A percentile compares a stretch with the other conserved stretches of the same genome.
Evolutionary conservation across 2,888 invertebrate species (phyloP).

Genomic region (Lapara coniferarum): DNA sequence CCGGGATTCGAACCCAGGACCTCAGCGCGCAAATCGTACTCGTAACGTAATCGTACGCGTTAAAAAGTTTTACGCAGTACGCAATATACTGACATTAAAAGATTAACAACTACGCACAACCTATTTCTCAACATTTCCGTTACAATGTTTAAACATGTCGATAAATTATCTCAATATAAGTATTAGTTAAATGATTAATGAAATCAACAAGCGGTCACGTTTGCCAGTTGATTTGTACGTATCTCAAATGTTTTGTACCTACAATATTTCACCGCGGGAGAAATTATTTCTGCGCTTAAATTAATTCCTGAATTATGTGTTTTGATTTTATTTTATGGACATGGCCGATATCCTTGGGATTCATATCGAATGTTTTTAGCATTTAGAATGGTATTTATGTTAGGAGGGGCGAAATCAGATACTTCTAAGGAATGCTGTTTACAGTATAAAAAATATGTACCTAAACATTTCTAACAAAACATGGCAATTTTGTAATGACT

Average conservation of each 20-base stretch:
- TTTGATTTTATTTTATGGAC: conserved; percentile 4
- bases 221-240: conserved; percentile 2
- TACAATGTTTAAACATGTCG: not conserved
- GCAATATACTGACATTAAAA: no score
- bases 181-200: conserved; percentile 13
- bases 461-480: no score
- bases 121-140: not conserved
- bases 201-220: conserved; percentile 13
- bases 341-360: not conserved
- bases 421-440: no score
- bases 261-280: not conserved
- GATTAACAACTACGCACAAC: no score
- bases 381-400: not conserved
- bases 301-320: conserved; percentile 8
- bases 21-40: no score
- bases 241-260: not conserved
- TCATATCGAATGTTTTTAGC: not conserved
- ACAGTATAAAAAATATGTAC: no score
- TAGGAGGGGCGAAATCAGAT: not conserved
- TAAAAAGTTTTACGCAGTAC: no score
- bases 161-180: not conserved
- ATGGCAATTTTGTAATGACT: no score
- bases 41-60: no score
- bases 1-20: no score
- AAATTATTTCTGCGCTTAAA: conserved; percentile 17